Evolutionary conservation across 2,888 invertebrate genomes (phyloP), one percentile per base, ranked within the genome.

Genomic region (Cactoblastis cactorum): DNA sequence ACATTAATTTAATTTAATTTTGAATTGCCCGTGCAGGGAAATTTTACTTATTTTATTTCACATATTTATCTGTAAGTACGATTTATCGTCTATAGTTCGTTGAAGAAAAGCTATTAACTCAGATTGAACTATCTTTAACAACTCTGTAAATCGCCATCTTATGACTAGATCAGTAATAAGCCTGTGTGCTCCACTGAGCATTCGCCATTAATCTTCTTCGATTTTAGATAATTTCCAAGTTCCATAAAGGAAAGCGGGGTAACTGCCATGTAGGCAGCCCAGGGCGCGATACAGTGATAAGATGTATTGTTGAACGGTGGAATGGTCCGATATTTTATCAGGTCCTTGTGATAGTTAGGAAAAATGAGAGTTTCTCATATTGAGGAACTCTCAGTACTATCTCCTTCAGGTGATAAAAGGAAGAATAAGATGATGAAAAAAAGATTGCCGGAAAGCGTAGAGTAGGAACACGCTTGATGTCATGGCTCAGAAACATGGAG

Each of bases 171-270:
- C 71, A 60, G 48, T 55, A 53, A 39, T 41, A 41, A 58, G 53
- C 55, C 54, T 59, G 54, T 62, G 63, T 63, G 68, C 59, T 65
- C 59, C 57, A 64, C 55, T 65, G 62, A 52, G 54, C 65, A 62
- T 62, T 67, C 50, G 53, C 69, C 69, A 74, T 78, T 74, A 70
- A 76, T 76, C 74, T 69, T 74, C 74, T 71, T 75, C 73, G 74
- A 78, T 77, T 71, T 66, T 61, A 71, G 74, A 77, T 79, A 75
- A 75, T 72, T 65, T 62, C 53, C 57, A 57, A 64, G 58, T 65
- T 63, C 61, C 53, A 54, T 43, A 50, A 49, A 67, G 61, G 67
- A 75, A 77, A 76, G 75, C 68, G 59, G 62, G 52, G 57, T 65
- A 66, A 67, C 68, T 59, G 63, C 64, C 59, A 62, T 64, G 62